Conservation (phyloP, 2,888 invertebrate species). For the Thysanoteuthis rhombus region DNA sequence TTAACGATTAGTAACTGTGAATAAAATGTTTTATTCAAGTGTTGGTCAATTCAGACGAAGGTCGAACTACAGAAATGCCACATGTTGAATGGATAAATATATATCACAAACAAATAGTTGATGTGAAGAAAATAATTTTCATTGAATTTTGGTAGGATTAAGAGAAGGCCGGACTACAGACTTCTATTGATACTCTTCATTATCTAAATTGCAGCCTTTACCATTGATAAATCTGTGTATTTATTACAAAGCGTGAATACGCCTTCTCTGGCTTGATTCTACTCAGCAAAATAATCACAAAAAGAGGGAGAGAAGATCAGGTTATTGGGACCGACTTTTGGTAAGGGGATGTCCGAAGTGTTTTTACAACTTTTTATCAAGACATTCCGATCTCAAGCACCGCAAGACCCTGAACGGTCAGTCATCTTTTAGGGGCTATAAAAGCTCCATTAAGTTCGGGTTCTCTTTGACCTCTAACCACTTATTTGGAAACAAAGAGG, state of each 20-base stretch:
- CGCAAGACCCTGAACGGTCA: neutral
- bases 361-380: slow-evolving; percentile 1
- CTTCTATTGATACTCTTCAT: neutral
- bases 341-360: neutral
- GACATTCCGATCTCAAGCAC: neutral
- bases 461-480: neutral
- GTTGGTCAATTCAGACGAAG: no score
- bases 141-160: no score
- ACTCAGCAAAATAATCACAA: neutral
- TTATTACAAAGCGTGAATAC: neutral
- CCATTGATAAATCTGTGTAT: neutral
- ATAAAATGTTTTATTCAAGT: no score
- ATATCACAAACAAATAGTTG: no score
- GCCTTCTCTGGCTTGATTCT: neutral
- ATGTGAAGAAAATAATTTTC: no score
- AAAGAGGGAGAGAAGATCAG: neutral
- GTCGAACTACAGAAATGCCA: no score
- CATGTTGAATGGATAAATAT: no score
- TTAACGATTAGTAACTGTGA: no score
- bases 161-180: no score
- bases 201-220: neutral
- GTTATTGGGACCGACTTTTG: neutral
- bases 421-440: neutral
- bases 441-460: neutral
- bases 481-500: neutral